phyloP scores from a whole-genome alignment of 2,113 vertebrate species.

The Odontesthes bonariensis region DNA sequence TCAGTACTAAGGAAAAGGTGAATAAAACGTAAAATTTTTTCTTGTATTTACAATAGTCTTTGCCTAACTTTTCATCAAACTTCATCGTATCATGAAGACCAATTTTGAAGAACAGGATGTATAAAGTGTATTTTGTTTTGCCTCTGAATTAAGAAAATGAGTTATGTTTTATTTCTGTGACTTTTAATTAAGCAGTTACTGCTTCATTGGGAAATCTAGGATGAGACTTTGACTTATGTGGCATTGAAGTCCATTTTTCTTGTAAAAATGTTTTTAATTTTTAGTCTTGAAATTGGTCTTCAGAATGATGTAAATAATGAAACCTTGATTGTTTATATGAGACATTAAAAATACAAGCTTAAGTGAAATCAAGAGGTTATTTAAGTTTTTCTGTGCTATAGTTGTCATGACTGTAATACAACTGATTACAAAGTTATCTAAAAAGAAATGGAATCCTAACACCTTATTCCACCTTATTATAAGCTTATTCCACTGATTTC shows the following conservation, averaged over 20 bases:
- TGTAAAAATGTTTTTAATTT: slow-evolving; percentile 38
- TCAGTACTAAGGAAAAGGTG: too few species aligned
- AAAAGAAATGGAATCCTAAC: too few species aligned
- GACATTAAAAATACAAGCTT: too few species aligned
- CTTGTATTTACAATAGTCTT: too few species aligned
- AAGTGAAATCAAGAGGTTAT: background rate
- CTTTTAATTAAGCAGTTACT: background rate
- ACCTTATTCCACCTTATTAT: too few species aligned
- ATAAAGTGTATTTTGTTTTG: background rate
- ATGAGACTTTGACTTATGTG: too few species aligned
- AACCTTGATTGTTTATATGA: background rate
- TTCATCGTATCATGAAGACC: background rate
- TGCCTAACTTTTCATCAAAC: too few species aligned
- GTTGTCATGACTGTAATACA: too few species aligned
- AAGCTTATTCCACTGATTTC: too few species aligned
- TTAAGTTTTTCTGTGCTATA: too few species aligned
- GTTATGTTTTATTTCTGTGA: background rate
- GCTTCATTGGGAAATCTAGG: background rate
- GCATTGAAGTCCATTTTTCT: background rate
- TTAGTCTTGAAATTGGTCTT: slow-evolving; percentile 5
- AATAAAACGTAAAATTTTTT: too few species aligned
- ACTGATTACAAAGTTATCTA: too few species aligned
- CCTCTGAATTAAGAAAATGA: background rate
- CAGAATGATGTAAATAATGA: background rate
- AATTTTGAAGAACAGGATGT: background rate